Percentiles rank a stretch among this genome's conserved stretches.
These are phyloP conservation scores for Masticophis lateralis DNA, from an alignment of 2,797 vertebrate species.

Conservation along the genomic window DNA sequence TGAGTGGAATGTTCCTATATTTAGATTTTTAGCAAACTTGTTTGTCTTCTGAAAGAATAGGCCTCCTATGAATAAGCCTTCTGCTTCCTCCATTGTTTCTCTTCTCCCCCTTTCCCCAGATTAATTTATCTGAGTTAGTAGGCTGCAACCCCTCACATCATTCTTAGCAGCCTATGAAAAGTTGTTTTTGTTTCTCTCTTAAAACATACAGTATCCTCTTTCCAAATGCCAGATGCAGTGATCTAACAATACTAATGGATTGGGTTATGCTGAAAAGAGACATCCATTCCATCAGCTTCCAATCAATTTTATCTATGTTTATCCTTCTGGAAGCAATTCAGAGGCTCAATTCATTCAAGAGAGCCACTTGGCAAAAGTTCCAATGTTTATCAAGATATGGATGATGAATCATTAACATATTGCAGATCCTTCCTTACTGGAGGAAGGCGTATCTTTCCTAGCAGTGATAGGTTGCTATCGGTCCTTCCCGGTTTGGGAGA, in stretches of 20 bases:
- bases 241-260: slow-evolving; percentile 1
- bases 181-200: background rate
- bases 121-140: background rate
- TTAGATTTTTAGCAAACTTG: slow-evolving; percentile 15
- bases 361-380: slow-evolving; percentile 4
- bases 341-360: background rate
- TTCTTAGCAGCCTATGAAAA: background rate
- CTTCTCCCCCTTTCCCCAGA: background rate
- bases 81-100: background rate
- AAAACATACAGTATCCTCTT: background rate
- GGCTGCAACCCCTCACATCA: background rate
- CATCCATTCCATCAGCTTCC: background rate
- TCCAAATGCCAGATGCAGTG: background rate
- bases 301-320: background rate
- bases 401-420: slow-evolving; percentile 19
- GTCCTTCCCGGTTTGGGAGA: no score
- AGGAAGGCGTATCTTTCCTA: background rate
- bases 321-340: slow-evolving; percentile 20
- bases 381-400: slow-evolving; percentile 19
- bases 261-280: slow-evolving; percentile 1
- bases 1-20: background rate
- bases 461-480: no score
- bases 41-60: background rate
- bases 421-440: slow-evolving; percentile 29
- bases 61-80: background rate